These are phyloP conservation scores for Hypsopygia costalis DNA, from an alignment of 2,888 invertebrate species.

Conservation along the genomic window DNA sequence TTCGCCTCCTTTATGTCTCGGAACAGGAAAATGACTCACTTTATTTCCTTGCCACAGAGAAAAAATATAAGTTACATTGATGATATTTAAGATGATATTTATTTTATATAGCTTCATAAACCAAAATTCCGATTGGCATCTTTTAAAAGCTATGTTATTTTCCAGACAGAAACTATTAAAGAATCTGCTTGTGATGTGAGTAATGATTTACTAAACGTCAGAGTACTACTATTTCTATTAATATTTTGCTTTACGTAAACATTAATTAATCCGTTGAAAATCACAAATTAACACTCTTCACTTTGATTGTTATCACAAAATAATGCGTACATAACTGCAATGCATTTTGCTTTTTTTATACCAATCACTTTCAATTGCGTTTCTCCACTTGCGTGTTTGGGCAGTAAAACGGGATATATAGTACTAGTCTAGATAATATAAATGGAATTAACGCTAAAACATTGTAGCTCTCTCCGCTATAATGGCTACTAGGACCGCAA, in stretches of 20 bases:
- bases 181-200: neutral
- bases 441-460: slow-evolving; percentile 11
- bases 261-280: no score
- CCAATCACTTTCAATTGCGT: slow-evolving; percentile 4
- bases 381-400: slow-evolving; percentile 18
- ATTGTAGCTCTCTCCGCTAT: slow-evolving; percentile 2
- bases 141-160: neutral
- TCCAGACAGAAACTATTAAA: slow-evolving; percentile 8
- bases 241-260: no score
- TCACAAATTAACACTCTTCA: neutral
- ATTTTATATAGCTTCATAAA: no score
- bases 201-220: neutral
- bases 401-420: slow-evolving; percentile 21
- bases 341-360: neutral
- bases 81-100: no score
- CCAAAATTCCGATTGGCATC: no score
- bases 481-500: slow-evolving; percentile 24
- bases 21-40: slow-evolving; percentile 7
- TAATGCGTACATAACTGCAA: neutral
- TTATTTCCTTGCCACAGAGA: slow-evolving; percentile 3
- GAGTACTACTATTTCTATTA: neutral
- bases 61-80: neutral
- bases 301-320: neutral
- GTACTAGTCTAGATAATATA: slow-evolving; percentile 16
- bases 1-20: slow-evolving; percentile 1